Evolutionary conservation across 1,140 invertebrate genomes (phyloP), one percentile per base, ranked within the genome.

Genomic region (Brachionus rubens): DNA sequence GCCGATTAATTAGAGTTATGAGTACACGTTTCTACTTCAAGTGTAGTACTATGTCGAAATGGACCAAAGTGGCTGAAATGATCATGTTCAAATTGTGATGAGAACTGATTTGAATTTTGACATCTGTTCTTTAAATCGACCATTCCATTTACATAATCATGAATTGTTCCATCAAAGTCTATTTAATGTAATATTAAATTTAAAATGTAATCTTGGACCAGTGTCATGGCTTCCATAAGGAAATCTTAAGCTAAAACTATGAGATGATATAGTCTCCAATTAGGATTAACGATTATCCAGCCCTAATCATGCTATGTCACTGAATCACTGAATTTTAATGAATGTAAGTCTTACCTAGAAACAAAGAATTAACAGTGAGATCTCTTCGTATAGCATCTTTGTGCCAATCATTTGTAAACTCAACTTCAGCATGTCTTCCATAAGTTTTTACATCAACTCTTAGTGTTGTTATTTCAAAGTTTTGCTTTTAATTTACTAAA

Each of bases 331-430:
- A 43, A 68, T 3, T 26, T 68, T 1, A 6, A 14, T 68, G 2
- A 21, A 19, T 28, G 19, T 7, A 70, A 24, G 46, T 24, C 3
- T 16, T 33, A 72, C 68, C 68, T 24, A 72, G 40, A 72, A 72
- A 72, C 30, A 72, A 28, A 19, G 68, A 48, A 30, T 72, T 72
- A 14, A 72, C 50, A 21, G 68, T 72, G 12, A 72, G 28, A 30
- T 72, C 68, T 41, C 68, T 48, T 48, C 68, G 21, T 30, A 54
- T 50, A 10, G 68, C 93, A 89, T 99, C 97, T 54, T 94, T 81
- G 80, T 91, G 87, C 96, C 96, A 98, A 83, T 98, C 91, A 59
- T 88, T 94, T 6, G 94, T 98, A 82, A 93, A 99, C 80, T 91
- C 85, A 30, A 99, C 94, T 83, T 96, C 89, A 30, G 96, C 96